Percentiles rank a stretch among this genome's conserved stretches.
phyloP scores from a whole-genome alignment of 2,797 vertebrate species.

The Tauraco hartlaubi region DNA sequence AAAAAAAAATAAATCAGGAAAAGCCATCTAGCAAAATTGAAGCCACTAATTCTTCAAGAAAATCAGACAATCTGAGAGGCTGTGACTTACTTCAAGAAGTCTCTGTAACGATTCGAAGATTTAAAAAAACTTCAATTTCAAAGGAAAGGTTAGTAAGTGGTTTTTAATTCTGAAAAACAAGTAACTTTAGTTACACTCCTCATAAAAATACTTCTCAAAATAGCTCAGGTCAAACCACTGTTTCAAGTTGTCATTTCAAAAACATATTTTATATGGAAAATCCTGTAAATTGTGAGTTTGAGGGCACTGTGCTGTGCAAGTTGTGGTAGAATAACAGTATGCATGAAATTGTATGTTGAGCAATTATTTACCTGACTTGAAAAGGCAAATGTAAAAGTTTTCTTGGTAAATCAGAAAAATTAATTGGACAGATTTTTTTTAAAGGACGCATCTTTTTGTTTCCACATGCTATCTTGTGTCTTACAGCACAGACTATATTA shows the following conservation, averaged over 20 bases:
- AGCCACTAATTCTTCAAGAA: slow-evolving; percentile 86
- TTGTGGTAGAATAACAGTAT: neutral
- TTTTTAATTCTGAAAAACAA: neutral
- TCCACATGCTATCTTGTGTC: neutral
- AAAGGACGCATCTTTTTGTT: neutral
- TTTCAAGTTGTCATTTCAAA: neutral
- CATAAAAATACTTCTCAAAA: neutral
- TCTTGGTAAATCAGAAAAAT: neutral
- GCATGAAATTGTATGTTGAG: neutral
- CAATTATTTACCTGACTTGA: neutral
- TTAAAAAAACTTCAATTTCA: slow-evolving; percentile 96
- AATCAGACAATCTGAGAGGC: slow-evolving; percentile 93
- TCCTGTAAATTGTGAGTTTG: neutral
- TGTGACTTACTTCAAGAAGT: slow-evolving; percentile 98
- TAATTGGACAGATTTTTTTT: neutral
- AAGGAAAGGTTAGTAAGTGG: slow-evolving; percentile 91
- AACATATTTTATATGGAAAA: neutral
- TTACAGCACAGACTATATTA: neutral
- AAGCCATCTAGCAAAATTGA: slow-evolving; percentile 93
- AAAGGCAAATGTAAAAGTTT: neutral
- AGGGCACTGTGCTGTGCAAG: neutral
- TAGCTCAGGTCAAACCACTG: neutral
- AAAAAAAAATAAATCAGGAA: slow-evolving; percentile 79
- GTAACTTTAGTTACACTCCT: neutral
- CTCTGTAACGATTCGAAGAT: slow-evolving; percentile 96